Base-by-base conservation (phyloP, 2,113 vertebrate genomes). In the Scytalopus superciliaris region DNA sequence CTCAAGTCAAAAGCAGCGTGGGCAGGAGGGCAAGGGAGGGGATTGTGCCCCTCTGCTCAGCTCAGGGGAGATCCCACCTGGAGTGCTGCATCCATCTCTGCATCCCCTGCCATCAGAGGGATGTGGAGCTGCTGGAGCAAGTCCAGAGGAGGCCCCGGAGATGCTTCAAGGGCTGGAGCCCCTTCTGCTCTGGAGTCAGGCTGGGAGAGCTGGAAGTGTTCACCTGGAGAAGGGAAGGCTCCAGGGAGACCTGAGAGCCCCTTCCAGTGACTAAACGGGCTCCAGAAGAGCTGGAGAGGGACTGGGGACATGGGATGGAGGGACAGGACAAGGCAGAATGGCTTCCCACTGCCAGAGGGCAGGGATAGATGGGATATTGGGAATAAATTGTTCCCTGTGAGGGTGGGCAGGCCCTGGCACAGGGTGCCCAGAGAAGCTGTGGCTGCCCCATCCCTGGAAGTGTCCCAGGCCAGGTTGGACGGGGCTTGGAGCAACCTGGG, bases 391-490 rank as follows among this genome's bases (percentile, higher is more conserved):
- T 6, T 55, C 3, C 4, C 70, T 50, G 35, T 0, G 15, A 50
- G 44, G 70, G 19, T 14, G 37, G 6, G 1, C 0, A 56, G n/a
- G 30, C 1, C 1, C 24, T 57, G 60, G 50, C 0, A 27, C 0
- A 2, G 39, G 1, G 0, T 67, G 0, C 45, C 56, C 57, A 57
- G 67, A 50, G 57, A 0, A 64, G 67, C 57, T 73, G 42, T 4
- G 59, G 49, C 67, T 88, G 86, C 27, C 37, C 31, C 76, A 57
- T 50, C 76, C 44, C 57, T 73, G 50, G 50, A 0, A 73, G 9
- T 50, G 59, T 0, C 12, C 86, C 12, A 44, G 14, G n/a, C 19
- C 39, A 40, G 66, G 25, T 0, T 80, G 57, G 57, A 50, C 1
- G 2, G 50, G 17, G 21, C 22, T 28, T 3, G 85, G 57, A 56